A percentile compares a stretch with the other conserved stretches of the same genome.
Evolutionary conservation across 2,113 vertebrate species (phyloP).

Genomic region (Crypturellus undulatus): DNA sequence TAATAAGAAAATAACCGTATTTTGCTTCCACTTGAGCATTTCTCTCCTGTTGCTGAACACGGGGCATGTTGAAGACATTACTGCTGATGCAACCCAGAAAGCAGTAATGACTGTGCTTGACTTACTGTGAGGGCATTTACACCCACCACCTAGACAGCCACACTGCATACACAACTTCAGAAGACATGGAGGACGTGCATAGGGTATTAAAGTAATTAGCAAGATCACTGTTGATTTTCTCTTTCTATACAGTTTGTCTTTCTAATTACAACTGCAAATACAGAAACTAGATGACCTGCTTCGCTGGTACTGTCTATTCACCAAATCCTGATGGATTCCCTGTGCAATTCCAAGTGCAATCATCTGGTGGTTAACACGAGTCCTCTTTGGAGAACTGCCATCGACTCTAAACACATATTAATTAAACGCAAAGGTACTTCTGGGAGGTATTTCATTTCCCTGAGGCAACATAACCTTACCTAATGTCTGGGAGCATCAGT

Average conservation of each 20-base stretch:
- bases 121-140: not conserved
- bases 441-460: conserved; percentile 19
- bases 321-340: not conserved
- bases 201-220: conserved; percentile 22
- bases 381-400: not conserved
- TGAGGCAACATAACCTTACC: not conserved
- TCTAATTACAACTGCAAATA: conserved; percentile 28
- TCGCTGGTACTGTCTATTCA: not conserved
- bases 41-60: not conserved
- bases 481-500: not conserved
- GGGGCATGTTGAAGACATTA: not conserved
- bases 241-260: conserved; percentile 33
- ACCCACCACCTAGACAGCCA: not conserved
- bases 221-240: conserved; percentile 22
- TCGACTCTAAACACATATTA: not conserved
- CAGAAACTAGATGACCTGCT: not conserved
- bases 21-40: not conserved
- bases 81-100: not conserved
- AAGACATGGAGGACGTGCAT: not conserved
- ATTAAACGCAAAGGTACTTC: conserved; percentile 10
- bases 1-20: not conserved
- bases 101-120: not conserved
- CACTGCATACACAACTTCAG: not conserved
- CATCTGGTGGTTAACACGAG: not conserved
- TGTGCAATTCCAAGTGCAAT: not conserved